These are phyloP conservation scores for Poecilobothrus nobilitatus DNA, from an alignment of 2,888 invertebrate genomes.

Conservation along the genomic window DNA sequence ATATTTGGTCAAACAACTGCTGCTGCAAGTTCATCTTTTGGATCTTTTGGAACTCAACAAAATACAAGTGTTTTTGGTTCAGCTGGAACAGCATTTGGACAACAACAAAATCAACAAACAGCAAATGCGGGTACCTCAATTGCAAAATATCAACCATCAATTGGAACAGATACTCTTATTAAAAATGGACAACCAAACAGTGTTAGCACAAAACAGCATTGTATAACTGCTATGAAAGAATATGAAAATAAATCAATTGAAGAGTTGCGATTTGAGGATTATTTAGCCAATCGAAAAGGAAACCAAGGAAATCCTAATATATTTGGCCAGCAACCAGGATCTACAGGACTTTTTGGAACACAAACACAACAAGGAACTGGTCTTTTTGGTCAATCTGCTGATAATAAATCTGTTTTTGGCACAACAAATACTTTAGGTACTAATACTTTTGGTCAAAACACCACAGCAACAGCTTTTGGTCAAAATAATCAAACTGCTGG, in stretches of 20 bases:
- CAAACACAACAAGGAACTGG: conserved; percentile 41
- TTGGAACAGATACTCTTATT: conserved; percentile 83
- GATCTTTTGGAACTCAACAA: conserved; percentile 57
- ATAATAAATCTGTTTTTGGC: conserved; percentile 52
- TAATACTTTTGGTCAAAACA: conserved; percentile 46
- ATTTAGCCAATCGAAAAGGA: conserved; percentile 81
- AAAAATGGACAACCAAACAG: conserved; percentile 77
- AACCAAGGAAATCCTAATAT: conserved; percentile 45
- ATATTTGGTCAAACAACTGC: conserved; percentile 49
- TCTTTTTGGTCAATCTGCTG: conserved; percentile 48
- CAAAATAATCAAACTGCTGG: conserved; percentile 49
- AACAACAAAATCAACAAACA: conserved; percentile 32
- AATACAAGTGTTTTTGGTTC: conserved; percentile 47
- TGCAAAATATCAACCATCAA: conserved; percentile 73
- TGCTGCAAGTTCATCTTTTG: conserved; percentile 46
- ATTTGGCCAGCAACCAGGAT: conserved; percentile 46
- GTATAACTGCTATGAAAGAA: conserved; percentile 98
- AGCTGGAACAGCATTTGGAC: conserved; percentile 33
- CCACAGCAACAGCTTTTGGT: conserved; percentile 44
- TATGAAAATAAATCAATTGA: conserved; percentile 92
- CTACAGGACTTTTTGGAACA: conserved; percentile 47
- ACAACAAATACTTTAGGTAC: conserved; percentile 18
- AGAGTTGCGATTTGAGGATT: conserved; percentile 90
- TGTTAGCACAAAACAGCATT: conserved; percentile 89
- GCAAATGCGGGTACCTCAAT: conserved; percentile 59